A percentile compares a stretch with the other conserved stretches of the same genome.
These are phyloP conservation scores for Sorex araneus DNA, from an alignment of 2,113 vertebrate species.

Conservation along the genomic window DNA sequence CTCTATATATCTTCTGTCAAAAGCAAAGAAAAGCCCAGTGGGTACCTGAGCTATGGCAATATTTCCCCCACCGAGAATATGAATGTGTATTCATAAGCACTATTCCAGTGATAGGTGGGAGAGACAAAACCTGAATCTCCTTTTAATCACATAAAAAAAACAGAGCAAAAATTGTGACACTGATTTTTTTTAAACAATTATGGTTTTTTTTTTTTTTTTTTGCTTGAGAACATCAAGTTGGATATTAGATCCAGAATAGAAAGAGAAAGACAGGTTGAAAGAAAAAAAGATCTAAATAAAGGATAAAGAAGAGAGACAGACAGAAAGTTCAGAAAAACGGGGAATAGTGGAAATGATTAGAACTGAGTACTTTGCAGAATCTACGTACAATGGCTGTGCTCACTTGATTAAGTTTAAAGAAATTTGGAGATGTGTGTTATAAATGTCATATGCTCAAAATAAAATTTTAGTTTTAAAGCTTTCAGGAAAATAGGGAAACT, in stretches of 20 bases:
- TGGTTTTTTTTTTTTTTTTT: neutral
- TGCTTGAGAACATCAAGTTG: neutral
- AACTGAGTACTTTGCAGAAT: neutral
- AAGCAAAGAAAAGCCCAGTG: constrained; percentile 76
- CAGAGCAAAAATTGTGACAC: neutral
- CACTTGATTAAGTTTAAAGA: neutral
- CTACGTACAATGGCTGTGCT: accelerated
- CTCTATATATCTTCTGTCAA: constrained; percentile 65
- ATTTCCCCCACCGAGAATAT: constrained; percentile 58
- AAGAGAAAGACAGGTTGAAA: neutral
- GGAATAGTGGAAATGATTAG: neutral
- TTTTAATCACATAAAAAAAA: neutral
- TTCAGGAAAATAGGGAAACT: no score
- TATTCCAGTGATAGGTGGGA: neutral
- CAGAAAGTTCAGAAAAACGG: neutral
- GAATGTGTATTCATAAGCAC: constrained; percentile 47
- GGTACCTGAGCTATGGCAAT: constrained; percentile 42
- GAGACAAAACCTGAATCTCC: constrained; percentile 12
- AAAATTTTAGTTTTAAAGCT: no score
- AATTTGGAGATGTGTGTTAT: neutral
- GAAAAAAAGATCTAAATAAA: neutral
- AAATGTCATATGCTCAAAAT: no score
- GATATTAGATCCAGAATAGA: constrained; percentile 20
- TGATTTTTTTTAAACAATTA: neutral
- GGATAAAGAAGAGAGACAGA: neutral